phyloP scores from a whole-genome alignment of 2,797 vertebrate genomes.

The Eutrigla gurnardus region DNA sequence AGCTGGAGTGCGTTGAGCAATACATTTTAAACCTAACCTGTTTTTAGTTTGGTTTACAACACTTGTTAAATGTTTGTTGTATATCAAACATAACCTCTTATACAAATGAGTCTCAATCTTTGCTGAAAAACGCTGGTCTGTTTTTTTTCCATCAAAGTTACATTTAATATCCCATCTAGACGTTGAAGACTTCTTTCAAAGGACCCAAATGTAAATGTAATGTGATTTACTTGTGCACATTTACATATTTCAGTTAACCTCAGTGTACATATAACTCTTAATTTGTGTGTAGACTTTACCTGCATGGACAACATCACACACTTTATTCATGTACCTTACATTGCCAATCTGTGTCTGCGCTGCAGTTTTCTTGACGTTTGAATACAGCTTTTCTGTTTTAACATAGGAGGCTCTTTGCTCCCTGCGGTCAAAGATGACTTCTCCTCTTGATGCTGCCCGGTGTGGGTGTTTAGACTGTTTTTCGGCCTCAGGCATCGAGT shows the following conservation, averaged over 20 bases:
- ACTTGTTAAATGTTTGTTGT: conserved; percentile 10
- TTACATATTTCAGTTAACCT: background rate
- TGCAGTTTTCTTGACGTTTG: conserved; percentile 16
- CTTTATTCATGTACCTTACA: background rate
- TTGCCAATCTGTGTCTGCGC: background rate
- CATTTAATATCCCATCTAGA: background rate
- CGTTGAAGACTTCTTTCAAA: background rate
- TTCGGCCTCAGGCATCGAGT: conserved; percentile 15
- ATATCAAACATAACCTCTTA: background rate
- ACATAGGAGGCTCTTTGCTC: conserved; percentile 13
- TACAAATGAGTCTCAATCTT: conserved; percentile 2
- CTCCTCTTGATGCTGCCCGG: conserved; percentile 32
- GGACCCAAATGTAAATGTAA: background rate
- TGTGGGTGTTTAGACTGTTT: conserved; percentile 36
- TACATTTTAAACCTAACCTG: background rate
- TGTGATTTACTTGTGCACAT: background rate
- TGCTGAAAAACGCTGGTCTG: background rate
- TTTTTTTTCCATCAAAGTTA: background rate
- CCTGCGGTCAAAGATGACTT: conserved; percentile 13
- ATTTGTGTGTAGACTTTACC: background rate
- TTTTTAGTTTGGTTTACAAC: conserved; percentile 3
- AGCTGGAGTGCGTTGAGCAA: background rate
- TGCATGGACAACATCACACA: conserved; percentile 3
- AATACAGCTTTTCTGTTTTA: background rate
- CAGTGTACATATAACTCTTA: background rate